Base-by-base conservation (phyloP, 1,140 invertebrate species). In the Gonioctena quinquepunctata region DNA sequence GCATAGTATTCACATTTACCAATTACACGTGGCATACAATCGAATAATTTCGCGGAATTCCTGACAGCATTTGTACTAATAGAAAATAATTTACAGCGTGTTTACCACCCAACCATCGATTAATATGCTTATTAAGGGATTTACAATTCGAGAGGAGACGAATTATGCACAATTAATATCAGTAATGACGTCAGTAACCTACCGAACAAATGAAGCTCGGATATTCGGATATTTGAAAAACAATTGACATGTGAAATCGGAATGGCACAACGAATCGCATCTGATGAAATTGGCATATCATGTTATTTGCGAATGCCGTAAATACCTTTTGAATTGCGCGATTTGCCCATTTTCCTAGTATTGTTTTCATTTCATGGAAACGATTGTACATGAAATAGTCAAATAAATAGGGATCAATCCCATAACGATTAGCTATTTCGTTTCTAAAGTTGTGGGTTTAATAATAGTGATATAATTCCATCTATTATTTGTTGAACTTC, bases 41-140 rank as follows among this genome's bases (percentile, higher is more conserved):
- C 19, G 18, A 0, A 13, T 18, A 54, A 54, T 54, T 54, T 54
- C 19, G n/a, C 52, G 18, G 22, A 21, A 16, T 54, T 18, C 22
- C 6, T 5, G 6, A n/a, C 18, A 21, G 13, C 22, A 54, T 54
- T 4, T 21, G n/a, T 54, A 23, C 52, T 21, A 54, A 54, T 54
- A 54, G n/a, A 8, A 54, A 54, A 54, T 54, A 54, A 54, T 54
- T 54, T 54, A 54, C 52, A 18, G 22, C 22, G 22, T 23, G 52
- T 54, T 54, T 23, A 54, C 52, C 52, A 54, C 19, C 13, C 52
- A 54, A 23, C 52, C 22, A 54, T 54, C 52, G 52, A 54, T 54
- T 54, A 54, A 54, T 54, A 54, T 54, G 52, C 52, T 54, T 54
- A 54, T 54, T 54, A 54, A 54, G 52, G 52, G 52, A 21, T 54